Base-by-base conservation (phyloP, 2,888 invertebrate genomes). In the Zonitis immaculata region DNA sequence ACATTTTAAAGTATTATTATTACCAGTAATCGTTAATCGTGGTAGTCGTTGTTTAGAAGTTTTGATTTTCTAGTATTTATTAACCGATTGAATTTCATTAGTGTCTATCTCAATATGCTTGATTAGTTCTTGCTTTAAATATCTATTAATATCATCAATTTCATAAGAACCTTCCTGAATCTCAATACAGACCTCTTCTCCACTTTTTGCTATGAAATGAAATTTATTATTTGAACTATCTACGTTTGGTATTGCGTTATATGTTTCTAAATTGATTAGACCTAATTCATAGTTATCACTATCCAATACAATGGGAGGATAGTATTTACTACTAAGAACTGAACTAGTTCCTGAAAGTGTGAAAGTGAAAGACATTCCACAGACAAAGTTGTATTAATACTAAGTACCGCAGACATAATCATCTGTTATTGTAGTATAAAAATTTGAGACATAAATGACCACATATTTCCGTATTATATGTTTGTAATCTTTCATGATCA, bases 221-320 rank as follows among this genome's bases (percentile, higher is more conserved):
- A 22, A 22, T 5, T 22, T 22, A 20, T 54, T 54, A 44, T 54
- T 54, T 3, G 22, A 35, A 14, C 8, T 16, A 47, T 54, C 39
- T 26, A 54, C 28, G 12, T 54, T 54, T 1, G 62, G 62, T 12
- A 64, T 61, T n/a, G 64, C 60, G 48, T 64, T 61, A 39, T 60
- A 60, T 11, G 60, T 58, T 59, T 57, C 48, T 12, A 63, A 53
- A 50, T 52, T 53, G 7, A 62, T 39, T 6, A 62, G 48, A 18
- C 57, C 59, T 44, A 61, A 59, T 42, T 63, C 61, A 46, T 62
- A 62, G 32, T 52, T 45, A 47, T 54, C 32, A 49, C 3, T 26
- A 22, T 5, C 7, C 32, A 62, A 42, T 42, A 60, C 48, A 5
- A 62, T 51, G 6, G 56, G 42, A n/a, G 62, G 61, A 20, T 56